These are phyloP conservation scores for Nannospalax galili DNA, from an alignment of 2,113 vertebrate species.

Conservation along the genomic window DNA sequence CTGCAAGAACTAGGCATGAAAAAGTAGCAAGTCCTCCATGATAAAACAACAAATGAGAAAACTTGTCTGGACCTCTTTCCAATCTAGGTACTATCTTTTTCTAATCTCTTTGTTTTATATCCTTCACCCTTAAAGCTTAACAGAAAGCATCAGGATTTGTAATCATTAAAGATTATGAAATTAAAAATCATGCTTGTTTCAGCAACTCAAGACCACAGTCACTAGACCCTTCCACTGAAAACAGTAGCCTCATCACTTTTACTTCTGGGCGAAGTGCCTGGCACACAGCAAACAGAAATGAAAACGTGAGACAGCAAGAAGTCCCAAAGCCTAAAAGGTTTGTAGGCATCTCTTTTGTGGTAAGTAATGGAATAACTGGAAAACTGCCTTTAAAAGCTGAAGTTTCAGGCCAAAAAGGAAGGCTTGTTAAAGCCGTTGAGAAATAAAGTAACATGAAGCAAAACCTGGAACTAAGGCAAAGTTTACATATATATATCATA, in stretches of 20 bases:
- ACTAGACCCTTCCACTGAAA: constrained; percentile 36
- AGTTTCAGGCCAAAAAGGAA: constrained; percentile 30
- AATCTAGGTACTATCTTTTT: background rate
- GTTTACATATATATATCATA: no score
- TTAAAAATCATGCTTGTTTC: constrained; percentile 45
- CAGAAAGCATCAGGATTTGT: background rate
- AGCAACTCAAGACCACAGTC: constrained; percentile 18
- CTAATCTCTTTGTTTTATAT: background rate
- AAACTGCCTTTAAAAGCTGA: constrained; percentile 44
- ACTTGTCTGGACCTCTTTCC: background rate
- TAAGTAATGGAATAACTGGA: constrained; percentile 71
- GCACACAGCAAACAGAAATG: background rate
- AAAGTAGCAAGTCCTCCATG: background rate
- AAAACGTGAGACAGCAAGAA: constrained; percentile 74
- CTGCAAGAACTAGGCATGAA: background rate
- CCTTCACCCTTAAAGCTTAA: background rate
- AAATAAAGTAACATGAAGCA: background rate
- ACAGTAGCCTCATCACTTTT: constrained; percentile 60
- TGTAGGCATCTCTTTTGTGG: constrained; percentile 10
- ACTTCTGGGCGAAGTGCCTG: constrained; percentile 49
- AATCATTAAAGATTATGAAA: constrained; percentile 14
- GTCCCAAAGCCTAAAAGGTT: constrained; percentile 4
- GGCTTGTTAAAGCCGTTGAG: background rate
- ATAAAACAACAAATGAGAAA: background rate
- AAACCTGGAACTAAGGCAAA: constrained; percentile 22